Base-by-base conservation (phyloP, 2,797 vertebrate genomes). In the Scarus forsteni region DNA sequence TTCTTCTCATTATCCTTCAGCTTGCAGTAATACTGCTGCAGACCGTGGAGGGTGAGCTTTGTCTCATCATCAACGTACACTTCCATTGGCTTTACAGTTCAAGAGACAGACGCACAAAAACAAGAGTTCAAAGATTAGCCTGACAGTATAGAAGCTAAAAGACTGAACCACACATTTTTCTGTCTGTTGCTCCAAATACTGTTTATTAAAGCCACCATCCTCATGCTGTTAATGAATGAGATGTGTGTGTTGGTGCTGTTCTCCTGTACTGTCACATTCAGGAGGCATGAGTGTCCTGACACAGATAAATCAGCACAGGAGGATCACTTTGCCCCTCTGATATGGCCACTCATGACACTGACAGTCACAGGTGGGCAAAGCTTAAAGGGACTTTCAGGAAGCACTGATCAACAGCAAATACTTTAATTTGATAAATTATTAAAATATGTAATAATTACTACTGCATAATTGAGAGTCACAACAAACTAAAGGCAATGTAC, bases 41-140 rank as follows among this genome's bases (percentile, higher is more conserved):
- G 90, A 3, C 96, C 96, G 1, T 97, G 96, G 53, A 97, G 94
- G 0, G 96, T 97, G 83, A 97, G 93, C 90, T 97, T 97, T 57
- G 96, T 97, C 89, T 97, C 96, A 0, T 97, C 96, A 1, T 97
- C 96, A 84, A 97, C 96, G 85, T 97, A 97, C 79, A 97, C 96
- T 79, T 97, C 96, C 96, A 97, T 97, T 40, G 96, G 96, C 96
- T 97, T 34, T 27, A 69, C 14, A 45, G 83, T 45, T 65, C 39
- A 34, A 50, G 36, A 73, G 0, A 16, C 10, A 42, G 27, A 27
- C 27, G 27, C 27, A 27, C 27, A 27, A 27, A 27, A 27, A 27
- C 27, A 12, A 51, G 10, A n/a, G 8, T 9, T 27, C n/a, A 39
- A 39, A 39, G 3, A 39, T 39, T 10, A 39, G 38, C 7, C 38